Evolutionary conservation across 1,140 invertebrate genomes (phyloP).

Genomic region (Armadillidium nasatum): DNA sequence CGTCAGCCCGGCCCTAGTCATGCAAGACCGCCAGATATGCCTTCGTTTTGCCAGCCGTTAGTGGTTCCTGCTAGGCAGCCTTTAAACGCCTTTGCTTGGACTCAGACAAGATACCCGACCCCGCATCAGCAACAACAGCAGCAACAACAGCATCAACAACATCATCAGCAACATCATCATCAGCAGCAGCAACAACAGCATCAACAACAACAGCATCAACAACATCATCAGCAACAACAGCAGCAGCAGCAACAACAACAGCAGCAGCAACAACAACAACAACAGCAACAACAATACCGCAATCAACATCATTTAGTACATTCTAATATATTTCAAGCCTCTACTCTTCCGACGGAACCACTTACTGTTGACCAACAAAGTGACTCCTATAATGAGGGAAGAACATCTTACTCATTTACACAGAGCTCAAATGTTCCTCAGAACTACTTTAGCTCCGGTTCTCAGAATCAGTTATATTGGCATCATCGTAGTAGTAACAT

Average conservation of each 20-base stretch:
- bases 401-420: neutral
- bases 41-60: neutral
- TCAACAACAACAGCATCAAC: constrained; percentile 17
- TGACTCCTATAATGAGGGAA: neutral
- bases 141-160: neutral
- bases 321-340: neutral
- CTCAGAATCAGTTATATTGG: neutral
- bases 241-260: constrained; percentile 19
- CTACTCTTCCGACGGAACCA: neutral
- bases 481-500: neutral
- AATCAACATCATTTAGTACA: constrained; percentile 21
- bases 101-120: constrained; percentile 38
- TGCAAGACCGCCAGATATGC: constrained; percentile 28
- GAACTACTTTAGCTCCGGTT: neutral
- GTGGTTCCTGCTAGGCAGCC: constrained; percentile 25
- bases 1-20: constrained; percentile 31
- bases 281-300: constrained; percentile 18
- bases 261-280: constrained; percentile 24
- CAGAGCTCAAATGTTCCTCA: neutral
- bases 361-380: neutral
- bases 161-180: constrained; percentile 22
- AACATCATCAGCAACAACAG: constrained; percentile 26
- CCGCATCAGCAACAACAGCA: constrained; percentile 17
- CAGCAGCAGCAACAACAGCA: constrained; percentile 25
- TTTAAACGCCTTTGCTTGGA: constrained; percentile 41